Conservation (phyloP, 2,888 invertebrate species). For the Epirrhoe tristata region DNA sequence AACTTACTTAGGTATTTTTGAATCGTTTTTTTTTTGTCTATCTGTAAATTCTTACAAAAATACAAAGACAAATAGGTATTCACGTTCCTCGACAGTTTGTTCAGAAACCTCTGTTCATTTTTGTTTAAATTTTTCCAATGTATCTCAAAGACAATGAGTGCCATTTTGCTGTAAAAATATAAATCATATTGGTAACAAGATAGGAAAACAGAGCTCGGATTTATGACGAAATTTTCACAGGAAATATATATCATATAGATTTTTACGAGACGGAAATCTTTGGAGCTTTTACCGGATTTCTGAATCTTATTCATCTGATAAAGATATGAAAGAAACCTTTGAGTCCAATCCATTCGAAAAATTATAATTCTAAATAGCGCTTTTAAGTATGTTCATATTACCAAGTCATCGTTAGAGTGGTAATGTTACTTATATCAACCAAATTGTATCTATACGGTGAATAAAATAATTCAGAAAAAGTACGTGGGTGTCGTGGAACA, state of each 20-base stretch:
- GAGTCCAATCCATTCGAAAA: background rate
- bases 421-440: too few relatives aligned
- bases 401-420: too few relatives aligned
- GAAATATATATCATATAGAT: slow-evolving; percentile 9
- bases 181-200: slow-evolving; percentile 13
- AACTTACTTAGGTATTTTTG: too few relatives aligned
- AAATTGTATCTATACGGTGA: too few relatives aligned
- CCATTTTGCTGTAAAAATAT: slow-evolving; percentile 12
- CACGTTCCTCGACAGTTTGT: background rate
- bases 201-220: slow-evolving; percentile 3
- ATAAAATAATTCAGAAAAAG: too few relatives aligned
- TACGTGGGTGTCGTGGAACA: too few relatives aligned
- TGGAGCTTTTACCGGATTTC: slow-evolving; percentile 1
- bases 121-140: background rate
- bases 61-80: background rate
- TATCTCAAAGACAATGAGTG: background rate
- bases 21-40: too few relatives aligned
- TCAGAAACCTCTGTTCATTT: background rate
- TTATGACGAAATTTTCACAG: slow-evolving; percentile 15
- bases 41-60: too few relatives aligned
- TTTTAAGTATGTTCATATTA: too few relatives aligned
- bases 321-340: background rate
- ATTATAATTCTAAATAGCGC: background rate
- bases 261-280: slow-evolving; percentile 20
- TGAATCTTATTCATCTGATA: background rate